Evolutionary conservation across 2,888 invertebrate species (phyloP), one percentile per base, ranked within the genome.

Genomic region (Dascillus cervinus): DNA sequence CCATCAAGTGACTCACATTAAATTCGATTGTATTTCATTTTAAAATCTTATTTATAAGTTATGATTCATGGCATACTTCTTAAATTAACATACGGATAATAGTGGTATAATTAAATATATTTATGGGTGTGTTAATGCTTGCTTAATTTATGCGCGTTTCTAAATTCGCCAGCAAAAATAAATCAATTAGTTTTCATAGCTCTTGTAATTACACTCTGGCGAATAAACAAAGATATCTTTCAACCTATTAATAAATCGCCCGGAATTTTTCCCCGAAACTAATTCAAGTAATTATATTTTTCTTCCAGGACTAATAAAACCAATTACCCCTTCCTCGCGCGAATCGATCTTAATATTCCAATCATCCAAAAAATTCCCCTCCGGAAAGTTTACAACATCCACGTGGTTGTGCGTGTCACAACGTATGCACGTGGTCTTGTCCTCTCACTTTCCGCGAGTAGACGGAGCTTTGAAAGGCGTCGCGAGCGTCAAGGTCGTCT

Each of bases 401-500:
- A 39, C 39, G 39, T 37, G 41, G 10, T 32, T 38, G 34, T 43
- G 40, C 43, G 43, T 43, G 37, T 31, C 38, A 38, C 34, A 39
- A 22, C 28, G 33, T 32, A n/a, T 39, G 39, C 44, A 41, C 39
- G 41, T 37, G 44, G 36, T 34, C 30, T 34, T 32, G 34, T 38
- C 38, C 40, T 39, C 37, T 44, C 43, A 36, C 39, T 41, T 40
- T 40, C 43, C 32, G 27, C 41, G 46, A 39, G 46, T 49, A 49
- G 50, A 39, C 40, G 50, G 39, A 39, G 38, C 36, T 37, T 40
- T 40, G 34, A 46, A 42, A 46, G 48, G 46, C 45, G 48, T 42
- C 45, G 45, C 44, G 47, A 47, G 41, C 50, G 48, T 44, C 42
- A 44, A 44, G 43, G 47, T 47, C 44, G 46, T 44, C 43, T 41